Evolutionary conservation across 2,797 vertebrate species (phyloP).

Genomic region (Odontamblyopus rebecca): DNA sequence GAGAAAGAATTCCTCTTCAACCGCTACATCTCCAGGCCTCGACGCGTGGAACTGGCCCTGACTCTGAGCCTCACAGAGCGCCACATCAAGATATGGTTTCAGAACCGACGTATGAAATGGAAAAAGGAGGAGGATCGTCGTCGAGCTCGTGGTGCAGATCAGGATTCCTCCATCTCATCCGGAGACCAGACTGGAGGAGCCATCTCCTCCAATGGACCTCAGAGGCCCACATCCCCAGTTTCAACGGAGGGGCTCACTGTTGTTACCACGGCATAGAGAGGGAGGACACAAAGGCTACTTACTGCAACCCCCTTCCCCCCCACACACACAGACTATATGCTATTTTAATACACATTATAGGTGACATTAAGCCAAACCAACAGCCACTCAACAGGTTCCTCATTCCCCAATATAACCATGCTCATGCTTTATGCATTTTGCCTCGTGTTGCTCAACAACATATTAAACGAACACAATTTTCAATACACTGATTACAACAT

Average conservation of each 20-base stretch:
- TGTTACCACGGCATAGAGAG: constrained; percentile 60
- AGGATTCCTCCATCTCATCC: constrained; percentile 90
- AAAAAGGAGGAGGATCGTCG: constrained; percentile 98
- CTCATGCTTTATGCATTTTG: background rate
- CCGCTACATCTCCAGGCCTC: constrained; percentile 95
- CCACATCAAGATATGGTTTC: constrained; percentile 98
- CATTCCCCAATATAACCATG: background rate
- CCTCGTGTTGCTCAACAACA: background rate
- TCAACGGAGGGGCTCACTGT: constrained; percentile 69
- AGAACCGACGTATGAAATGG: constrained; percentile 97
- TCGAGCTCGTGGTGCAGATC: constrained; percentile 75
- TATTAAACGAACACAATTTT: background rate
- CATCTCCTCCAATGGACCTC: constrained; percentile 55
- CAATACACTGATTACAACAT: background rate
- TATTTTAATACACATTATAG: background rate
- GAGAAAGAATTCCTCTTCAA: constrained; percentile 99
- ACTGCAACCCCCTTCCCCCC: too few relatives aligned
- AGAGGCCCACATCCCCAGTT: constrained; percentile 50
- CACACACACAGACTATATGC: too few relatives aligned
- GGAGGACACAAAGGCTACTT: background rate
- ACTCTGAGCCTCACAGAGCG: constrained; percentile 95
- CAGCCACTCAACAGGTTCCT: background rate
- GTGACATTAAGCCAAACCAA: background rate
- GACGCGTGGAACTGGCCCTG: constrained; percentile 93
- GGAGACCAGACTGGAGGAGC: constrained; percentile 76